These are phyloP conservation scores for Papilio helenus DNA, from an alignment of 1,140 invertebrate species.

Conservation along the genomic window DNA sequence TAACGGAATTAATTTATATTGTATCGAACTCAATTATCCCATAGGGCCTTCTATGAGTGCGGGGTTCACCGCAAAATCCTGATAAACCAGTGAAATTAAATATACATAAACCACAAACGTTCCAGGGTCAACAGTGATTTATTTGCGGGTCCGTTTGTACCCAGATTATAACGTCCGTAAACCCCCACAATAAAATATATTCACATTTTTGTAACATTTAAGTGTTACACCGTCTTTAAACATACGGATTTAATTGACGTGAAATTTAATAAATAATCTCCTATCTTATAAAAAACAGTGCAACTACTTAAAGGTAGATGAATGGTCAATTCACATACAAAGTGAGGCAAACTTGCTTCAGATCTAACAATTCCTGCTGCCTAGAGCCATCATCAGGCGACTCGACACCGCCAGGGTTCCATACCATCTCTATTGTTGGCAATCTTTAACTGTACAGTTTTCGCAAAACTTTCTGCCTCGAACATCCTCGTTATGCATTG, in stretches of 20 bases:
- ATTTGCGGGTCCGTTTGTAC: constrained; percentile 43
- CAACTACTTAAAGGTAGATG: too few relatives aligned
- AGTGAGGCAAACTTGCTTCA: background rate
- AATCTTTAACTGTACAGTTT: too few relatives aligned
- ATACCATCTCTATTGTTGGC: too few relatives aligned
- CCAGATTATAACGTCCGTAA: constrained; percentile 51
- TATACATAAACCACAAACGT: constrained; percentile 51
- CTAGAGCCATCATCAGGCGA: too few relatives aligned
- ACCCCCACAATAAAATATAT: constrained; percentile 46
- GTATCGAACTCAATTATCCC: background rate
- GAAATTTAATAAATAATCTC: background rate
- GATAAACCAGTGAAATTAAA: constrained; percentile 53
- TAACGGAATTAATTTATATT: background rate
- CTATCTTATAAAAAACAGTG: background rate
- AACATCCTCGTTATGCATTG: too few relatives aligned
- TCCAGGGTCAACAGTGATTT: constrained; percentile 51
- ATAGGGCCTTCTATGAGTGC: background rate
- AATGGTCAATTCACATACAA: background rate
- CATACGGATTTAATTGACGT: background rate
- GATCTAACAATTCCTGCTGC: background rate
- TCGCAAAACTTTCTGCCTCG: too few relatives aligned
- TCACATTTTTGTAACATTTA: constrained; percentile 41
- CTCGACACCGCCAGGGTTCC: too few relatives aligned
- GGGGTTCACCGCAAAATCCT: constrained; percentile 26
- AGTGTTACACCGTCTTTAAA: background rate